These are phyloP conservation scores for Drosophila takahashii DNA, from an alignment of 1,140 invertebrate species.

Conservation along the genomic window DNA sequence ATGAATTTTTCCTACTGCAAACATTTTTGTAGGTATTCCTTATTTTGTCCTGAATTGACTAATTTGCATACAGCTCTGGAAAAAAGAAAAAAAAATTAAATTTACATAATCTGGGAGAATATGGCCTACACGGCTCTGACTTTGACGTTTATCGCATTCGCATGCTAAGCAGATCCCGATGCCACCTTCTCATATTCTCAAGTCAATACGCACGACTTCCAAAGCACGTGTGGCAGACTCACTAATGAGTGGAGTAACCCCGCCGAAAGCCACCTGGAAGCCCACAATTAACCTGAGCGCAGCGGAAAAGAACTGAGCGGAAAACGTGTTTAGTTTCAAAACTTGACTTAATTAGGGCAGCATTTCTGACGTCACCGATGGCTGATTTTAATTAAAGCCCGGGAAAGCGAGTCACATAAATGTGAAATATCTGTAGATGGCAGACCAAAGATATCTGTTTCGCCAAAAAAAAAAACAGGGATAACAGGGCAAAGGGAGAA, in stretches of 20 bases:
- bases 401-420: constrained; percentile 12
- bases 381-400: constrained; percentile 69
- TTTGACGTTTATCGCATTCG: constrained; percentile 47
- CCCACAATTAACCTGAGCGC: constrained; percentile 6
- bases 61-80: constrained; percentile 54
- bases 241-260: constrained; percentile 42
- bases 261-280: constrained; percentile 6
- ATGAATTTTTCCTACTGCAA: constrained; percentile 13
- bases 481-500: constrained; percentile 10
- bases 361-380: constrained; percentile 59
- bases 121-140: constrained; percentile 16
- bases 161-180: constrained; percentile 43
- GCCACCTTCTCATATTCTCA: constrained; percentile 28
- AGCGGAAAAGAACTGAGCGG: not conserved
- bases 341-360: constrained; percentile 23
- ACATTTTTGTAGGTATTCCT: not conserved
- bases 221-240: constrained; percentile 35
- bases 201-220: constrained; percentile 33
- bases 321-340: constrained; percentile 36
- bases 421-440: constrained; percentile 48
- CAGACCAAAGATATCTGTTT: constrained; percentile 46
- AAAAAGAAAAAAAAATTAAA: constrained; percentile 24
- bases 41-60: constrained; percentile 30
- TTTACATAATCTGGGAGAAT: constrained; percentile 61
- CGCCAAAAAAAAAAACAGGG: constrained; percentile 19